Conservation (phyloP, 2,888 invertebrate genomes). For the Himalopsyche tibetana region DNA sequence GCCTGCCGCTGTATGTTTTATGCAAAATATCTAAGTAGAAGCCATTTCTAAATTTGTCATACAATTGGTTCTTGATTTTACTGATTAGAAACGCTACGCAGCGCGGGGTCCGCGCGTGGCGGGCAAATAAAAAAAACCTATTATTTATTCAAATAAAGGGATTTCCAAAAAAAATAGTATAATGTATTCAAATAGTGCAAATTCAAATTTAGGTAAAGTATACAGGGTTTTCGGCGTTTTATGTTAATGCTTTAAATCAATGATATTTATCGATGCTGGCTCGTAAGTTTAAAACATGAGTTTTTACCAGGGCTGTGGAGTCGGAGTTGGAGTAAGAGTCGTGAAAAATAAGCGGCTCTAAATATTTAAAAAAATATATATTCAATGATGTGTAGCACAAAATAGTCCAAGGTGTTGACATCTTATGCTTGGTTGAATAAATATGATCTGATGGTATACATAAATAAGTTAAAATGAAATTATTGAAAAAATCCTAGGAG, state of each 20-base stretch:
- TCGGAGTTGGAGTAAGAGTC: too few species aligned
- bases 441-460: too few species aligned
- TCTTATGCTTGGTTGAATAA: too few species aligned
- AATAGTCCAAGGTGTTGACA: too few species aligned
- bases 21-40: slow-evolving; percentile 26
- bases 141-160: slow-evolving; percentile 59
- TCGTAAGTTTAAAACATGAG: background rate
- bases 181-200: slow-evolving; percentile 55
- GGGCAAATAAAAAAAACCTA: slow-evolving; percentile 39
- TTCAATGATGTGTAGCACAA: too few species aligned
- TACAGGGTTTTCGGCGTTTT: slow-evolving; percentile 18
- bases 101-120: slow-evolving; percentile 39
- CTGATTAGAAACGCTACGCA: slow-evolving; percentile 60
- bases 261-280: background rate
- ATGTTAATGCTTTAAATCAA: slow-evolving; percentile 47
- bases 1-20: background rate
- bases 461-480: too few species aligned
- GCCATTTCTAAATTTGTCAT: slow-evolving; percentile 39
- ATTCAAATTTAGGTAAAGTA: slow-evolving; percentile 65
- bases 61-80: slow-evolving; percentile 62
- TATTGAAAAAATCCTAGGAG: too few species aligned
- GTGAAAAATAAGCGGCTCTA: too few species aligned
- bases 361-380: too few species aligned
- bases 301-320: too few species aligned
- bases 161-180: background rate